These are phyloP conservation scores for Enoplosus armatus DNA, from an alignment of 2,797 vertebrate genomes.

Conservation along the genomic window DNA sequence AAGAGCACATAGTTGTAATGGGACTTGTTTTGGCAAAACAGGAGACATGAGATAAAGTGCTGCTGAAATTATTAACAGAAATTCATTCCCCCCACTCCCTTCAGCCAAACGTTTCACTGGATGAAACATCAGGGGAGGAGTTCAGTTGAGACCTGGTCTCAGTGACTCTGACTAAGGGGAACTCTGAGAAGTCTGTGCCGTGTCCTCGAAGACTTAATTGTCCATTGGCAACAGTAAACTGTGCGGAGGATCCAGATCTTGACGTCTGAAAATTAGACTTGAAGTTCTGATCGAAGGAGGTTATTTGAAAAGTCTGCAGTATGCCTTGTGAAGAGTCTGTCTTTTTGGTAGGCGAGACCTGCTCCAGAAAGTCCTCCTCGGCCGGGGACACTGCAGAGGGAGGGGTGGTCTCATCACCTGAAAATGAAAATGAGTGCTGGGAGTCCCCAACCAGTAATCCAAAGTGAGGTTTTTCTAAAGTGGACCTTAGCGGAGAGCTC, in stretches of 20 bases:
- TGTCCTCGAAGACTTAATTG: slow-evolving; percentile 95
- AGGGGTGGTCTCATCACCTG: slow-evolving; percentile 96
- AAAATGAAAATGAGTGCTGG: slow-evolving; percentile 98
- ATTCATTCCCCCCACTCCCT: slow-evolving; percentile 46
- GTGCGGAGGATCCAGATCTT: slow-evolving; percentile 92
- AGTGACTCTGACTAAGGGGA: slow-evolving; percentile 95
- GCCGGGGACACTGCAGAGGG: slow-evolving; percentile 93
- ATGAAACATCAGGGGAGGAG: slow-evolving; percentile 96
- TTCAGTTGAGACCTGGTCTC: slow-evolving; percentile 97
- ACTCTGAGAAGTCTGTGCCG: slow-evolving; percentile 96
- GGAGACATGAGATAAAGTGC: slow-evolving; percentile 96
- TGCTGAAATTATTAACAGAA: slow-evolving; percentile 79
- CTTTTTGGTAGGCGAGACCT: slow-evolving; percentile 98
- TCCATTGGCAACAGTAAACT: slow-evolving; percentile 96
- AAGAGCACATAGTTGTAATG: slow-evolving; percentile 78
- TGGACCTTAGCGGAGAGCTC: slow-evolving; percentile 95
- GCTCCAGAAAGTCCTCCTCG: slow-evolving; percentile 97
- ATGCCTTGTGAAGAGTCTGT: slow-evolving; percentile 92
- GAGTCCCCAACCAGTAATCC: slow-evolving; percentile 97
- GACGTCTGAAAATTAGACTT: slow-evolving; percentile 95
- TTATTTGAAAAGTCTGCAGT: slow-evolving; percentile 96
- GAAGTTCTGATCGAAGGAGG: slow-evolving; percentile 97
- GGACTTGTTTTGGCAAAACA: slow-evolving; percentile 86
- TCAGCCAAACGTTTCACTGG: slow-evolving; percentile 98
- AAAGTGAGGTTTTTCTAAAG: slow-evolving; percentile 97